A percentile compares a stretch with the other conserved stretches of the same genome.
phyloP scores from a whole-genome alignment of 2,113 vertebrate species.

The Syrrhaptes paradoxus region DNA sequence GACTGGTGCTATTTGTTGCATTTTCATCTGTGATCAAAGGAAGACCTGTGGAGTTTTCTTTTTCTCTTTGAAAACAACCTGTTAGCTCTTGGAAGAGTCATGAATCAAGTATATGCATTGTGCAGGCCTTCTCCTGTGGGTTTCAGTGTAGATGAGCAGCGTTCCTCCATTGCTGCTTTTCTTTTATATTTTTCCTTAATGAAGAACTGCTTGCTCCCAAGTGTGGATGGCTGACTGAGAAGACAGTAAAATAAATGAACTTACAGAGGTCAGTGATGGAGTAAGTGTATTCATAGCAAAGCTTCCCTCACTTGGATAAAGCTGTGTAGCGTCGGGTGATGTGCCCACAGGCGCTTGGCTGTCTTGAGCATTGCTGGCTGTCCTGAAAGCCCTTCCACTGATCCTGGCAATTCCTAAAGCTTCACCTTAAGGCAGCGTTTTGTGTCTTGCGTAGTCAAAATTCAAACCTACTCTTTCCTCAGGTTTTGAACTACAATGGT shows the following conservation, averaged over 20 bases:
- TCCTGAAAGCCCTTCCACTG: not conserved
- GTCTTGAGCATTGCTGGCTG: not conserved
- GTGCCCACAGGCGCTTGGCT: not conserved
- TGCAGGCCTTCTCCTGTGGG: not conserved
- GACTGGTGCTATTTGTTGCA: not conserved
- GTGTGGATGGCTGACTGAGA: not conserved
- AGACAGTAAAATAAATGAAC: not conserved
- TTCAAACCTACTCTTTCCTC: not conserved
- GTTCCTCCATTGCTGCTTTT: fast-evolving
- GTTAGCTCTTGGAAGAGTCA: not conserved
- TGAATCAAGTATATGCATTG: fast-evolving
- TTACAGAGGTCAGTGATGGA: not conserved
- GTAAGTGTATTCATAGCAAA: not conserved
- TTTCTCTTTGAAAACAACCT: not conserved
- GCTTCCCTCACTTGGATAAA: not conserved
- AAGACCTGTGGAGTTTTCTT: not conserved
- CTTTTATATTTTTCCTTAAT: not conserved
- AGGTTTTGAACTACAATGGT: not conserved
- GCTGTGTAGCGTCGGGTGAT: not conserved
- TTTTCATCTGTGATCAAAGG: not conserved
- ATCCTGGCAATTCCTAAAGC: not conserved
- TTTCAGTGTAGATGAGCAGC: not conserved
- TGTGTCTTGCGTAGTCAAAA: not conserved
- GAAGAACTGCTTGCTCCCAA: not conserved
- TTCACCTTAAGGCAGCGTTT: not conserved